These are phyloP conservation scores for Cydia splendana DNA, from an alignment of 1,140 invertebrate species.

Conservation along the genomic window DNA sequence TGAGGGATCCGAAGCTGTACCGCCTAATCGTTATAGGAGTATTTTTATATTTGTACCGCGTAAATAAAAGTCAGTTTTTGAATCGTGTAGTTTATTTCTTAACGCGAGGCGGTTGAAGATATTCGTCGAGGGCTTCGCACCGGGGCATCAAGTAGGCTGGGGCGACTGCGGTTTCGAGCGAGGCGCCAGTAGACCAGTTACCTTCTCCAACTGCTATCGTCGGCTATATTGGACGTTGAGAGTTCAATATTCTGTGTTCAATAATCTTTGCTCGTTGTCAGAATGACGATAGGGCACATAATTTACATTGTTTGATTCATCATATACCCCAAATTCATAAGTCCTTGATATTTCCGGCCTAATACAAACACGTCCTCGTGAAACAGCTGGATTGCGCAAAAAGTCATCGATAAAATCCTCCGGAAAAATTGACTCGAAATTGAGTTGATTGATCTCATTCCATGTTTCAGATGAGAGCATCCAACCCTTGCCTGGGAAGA, in stretches of 20 bases:
- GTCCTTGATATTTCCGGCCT: conserved; percentile 5
- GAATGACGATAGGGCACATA: background rate
- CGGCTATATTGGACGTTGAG: too few relatives aligned
- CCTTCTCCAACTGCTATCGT: too few relatives aligned
- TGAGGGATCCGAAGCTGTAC: too few relatives aligned
- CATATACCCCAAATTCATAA: background rate
- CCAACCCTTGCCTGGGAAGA: conserved; percentile 99
- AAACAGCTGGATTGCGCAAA: background rate
- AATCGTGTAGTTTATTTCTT: too few relatives aligned
- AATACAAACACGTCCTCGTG: background rate
- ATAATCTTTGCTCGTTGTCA: background rate
- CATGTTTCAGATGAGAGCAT: conserved; percentile 82
- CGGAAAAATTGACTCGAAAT: background rate
- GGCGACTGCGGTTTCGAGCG: too few relatives aligned
- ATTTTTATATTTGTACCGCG: too few relatives aligned
- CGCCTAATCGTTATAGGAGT: too few relatives aligned
- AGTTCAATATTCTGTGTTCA: background rate
- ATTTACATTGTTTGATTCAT: background rate
- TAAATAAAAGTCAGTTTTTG: too few relatives aligned
- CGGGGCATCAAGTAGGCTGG: too few relatives aligned
- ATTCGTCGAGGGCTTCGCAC: too few relatives aligned
- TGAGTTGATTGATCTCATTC: background rate
- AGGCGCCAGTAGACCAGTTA: too few relatives aligned
- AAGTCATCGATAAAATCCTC: background rate
- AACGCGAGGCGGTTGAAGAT: too few relatives aligned